These are phyloP conservation scores for Speoplatyrhinus poulsoni DNA, from an alignment of 2,113 vertebrate genomes.

Conservation along the genomic window DNA sequence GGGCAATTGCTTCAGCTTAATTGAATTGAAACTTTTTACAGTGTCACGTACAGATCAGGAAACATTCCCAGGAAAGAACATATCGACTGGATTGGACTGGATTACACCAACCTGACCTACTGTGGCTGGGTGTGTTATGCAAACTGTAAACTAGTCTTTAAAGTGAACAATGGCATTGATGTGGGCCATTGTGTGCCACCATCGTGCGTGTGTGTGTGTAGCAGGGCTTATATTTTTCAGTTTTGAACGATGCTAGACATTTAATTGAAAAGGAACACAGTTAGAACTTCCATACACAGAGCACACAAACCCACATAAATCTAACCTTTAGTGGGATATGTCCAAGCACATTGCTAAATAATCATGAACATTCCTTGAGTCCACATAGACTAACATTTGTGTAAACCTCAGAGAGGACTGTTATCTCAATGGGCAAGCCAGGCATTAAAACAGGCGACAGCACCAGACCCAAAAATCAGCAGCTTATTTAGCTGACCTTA, in stretches of 20 bases:
- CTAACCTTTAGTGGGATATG: too few species aligned
- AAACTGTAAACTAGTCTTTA: too few species aligned
- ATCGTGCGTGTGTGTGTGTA: too few species aligned
- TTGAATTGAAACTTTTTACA: background rate
- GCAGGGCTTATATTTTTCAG: too few species aligned
- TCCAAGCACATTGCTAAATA: too few species aligned
- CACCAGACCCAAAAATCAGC: slow-evolving; percentile 30
- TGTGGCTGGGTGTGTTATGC: background rate
- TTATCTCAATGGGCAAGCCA: slow-evolving; percentile 32
- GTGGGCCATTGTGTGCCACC: background rate
- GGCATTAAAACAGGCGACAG: slow-evolving; percentile 38
- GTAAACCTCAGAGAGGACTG: slow-evolving; percentile 15
- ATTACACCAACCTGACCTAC: background rate
- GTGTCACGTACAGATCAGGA: slow-evolving; percentile 1
- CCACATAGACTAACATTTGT: too few species aligned
- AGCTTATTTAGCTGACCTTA: slow-evolving; percentile 54
- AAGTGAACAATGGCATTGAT: slow-evolving; percentile 15
- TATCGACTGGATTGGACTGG: slow-evolving; percentile 18
- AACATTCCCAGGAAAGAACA: slow-evolving; percentile 7
- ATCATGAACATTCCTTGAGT: too few species aligned
- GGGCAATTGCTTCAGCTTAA: background rate
- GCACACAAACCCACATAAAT: too few species aligned
- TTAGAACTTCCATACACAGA: too few species aligned
- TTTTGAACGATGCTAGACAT: too few species aligned
- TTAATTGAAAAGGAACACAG: too few species aligned